phyloP scores from a whole-genome alignment of 2,113 vertebrate genomes.

The Muntiacus muntjak region DNA sequence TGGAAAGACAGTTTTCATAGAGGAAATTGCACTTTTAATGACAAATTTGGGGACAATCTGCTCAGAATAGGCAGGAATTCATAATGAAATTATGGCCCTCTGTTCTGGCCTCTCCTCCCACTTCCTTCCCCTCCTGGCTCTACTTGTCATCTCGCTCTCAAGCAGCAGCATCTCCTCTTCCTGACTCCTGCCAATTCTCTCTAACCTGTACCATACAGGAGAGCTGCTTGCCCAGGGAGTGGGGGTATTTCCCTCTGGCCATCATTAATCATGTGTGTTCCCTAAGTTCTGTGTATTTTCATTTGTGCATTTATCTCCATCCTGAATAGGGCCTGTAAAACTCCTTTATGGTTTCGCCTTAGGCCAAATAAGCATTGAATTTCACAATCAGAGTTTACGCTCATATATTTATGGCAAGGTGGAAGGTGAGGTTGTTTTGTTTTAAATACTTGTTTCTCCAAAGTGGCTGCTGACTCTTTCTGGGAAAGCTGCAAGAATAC shows the following conservation, averaged over 20 bases:
- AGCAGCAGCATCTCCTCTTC: neutral
- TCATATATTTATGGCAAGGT: neutral
- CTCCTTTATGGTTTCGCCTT: slow-evolving; percentile 37
- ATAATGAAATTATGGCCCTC: slow-evolving; percentile 20
- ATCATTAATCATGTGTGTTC: slow-evolving; percentile 27
- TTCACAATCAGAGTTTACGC: slow-evolving; percentile 37
- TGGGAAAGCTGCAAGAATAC: neutral
- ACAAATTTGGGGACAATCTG: slow-evolving; percentile 53
- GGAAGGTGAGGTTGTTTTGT: neutral
- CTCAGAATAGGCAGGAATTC: slow-evolving; percentile 25
- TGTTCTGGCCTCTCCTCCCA: slow-evolving; percentile 8
- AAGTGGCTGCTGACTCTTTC: neutral
- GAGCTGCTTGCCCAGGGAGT: neutral
- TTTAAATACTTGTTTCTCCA: slow-evolving; percentile 37
- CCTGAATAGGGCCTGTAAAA: slow-evolving; percentile 51
- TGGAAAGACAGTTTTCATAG: slow-evolving; percentile 51
- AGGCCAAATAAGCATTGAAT: slow-evolving; percentile 47
- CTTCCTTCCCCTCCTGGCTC: slow-evolving; percentile 38
- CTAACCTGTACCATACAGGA: neutral
- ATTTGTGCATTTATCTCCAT: slow-evolving; percentile 47
- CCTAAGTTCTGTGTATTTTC: slow-evolving; percentile 18
- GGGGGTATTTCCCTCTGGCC: neutral
- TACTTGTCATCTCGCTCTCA: neutral
- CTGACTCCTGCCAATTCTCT: neutral
- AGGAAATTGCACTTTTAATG: slow-evolving; percentile 59